Evolutionary conservation across 2,113 vertebrate genomes (phyloP), one percentile per base, ranked within the genome.

Genomic region (Sylvietta virens): DNA sequence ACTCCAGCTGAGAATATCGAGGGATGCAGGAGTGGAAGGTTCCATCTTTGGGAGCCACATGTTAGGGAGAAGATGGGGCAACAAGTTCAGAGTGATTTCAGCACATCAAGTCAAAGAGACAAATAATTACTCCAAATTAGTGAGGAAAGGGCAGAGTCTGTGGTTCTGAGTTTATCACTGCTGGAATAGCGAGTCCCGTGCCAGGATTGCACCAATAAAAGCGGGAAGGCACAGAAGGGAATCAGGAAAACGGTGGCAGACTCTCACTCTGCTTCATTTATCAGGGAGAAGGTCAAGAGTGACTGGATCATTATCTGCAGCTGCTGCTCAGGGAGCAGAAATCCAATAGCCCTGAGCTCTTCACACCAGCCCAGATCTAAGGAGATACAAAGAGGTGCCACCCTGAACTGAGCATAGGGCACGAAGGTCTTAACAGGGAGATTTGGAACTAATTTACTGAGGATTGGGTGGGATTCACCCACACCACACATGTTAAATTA

Each of bases 221-320:
- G 18, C 3, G 4, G 64, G 21, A 64, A 71, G 24, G 33, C 4
- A 3, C 20, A 64, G 44, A 12, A 88, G 44, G 67, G 40, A 93
- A 76, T 44, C 8, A 27, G 15, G 30, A 87, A 54, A 80, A 77
- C 0, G 1, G 39, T 66, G 7, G 0, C 2, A 6, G 72, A 17
- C 31, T 83, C 40, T 65, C 48, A 22, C 15, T 86, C 56, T 64
- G 67, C 65, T 84, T 67, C 69, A 56, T 92, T 86, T 86, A 78
- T 86, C 72, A 70, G 39, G 40, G 24, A 77, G 86, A 86, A 96
- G 86, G 92, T 95, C 92, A 94, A 64, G 91, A 94, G 56, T 40
- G 80, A 44, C 80, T 94, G n/a, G 61, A 92, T 94, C 72, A 91
- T 95, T 95, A 84, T 89, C 91, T 79, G 60, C 73, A 77, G 53